phyloP scores from a whole-genome alignment of 2,113 vertebrate genomes.

The Sitta europaea region DNA sequence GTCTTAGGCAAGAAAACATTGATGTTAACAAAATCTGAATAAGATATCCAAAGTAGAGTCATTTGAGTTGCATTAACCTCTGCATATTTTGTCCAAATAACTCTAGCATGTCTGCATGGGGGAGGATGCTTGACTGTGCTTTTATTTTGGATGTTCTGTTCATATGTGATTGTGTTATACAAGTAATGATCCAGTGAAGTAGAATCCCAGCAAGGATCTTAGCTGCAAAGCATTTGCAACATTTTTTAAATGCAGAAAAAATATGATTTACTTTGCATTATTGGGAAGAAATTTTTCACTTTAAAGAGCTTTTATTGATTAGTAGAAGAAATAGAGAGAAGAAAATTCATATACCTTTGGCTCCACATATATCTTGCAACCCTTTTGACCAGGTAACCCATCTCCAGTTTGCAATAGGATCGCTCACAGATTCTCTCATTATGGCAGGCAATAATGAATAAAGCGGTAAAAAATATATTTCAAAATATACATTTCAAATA shows the following conservation, averaged over 20 bases:
- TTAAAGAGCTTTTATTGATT: constrained; percentile 34
- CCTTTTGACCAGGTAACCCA: not conserved
- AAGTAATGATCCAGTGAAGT: not conserved
- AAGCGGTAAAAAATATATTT: not conserved
- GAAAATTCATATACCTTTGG: not conserved
- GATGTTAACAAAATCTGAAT: not conserved
- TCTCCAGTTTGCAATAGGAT: not conserved
- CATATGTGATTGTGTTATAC: not conserved
- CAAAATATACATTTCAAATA: not conserved
- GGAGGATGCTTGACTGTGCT: not conserved
- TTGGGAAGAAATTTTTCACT: constrained; percentile 6
- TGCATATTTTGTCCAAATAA: not conserved
- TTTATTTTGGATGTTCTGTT: not conserved
- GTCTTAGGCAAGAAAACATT: not conserved
- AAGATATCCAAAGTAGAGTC: not conserved
- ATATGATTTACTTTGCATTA: constrained; percentile 37
- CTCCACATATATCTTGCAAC: not conserved
- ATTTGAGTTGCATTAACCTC: not conserved
- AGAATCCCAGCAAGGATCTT: not conserved
- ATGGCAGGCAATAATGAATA: not conserved
- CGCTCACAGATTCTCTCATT: not conserved
- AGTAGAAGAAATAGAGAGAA: not conserved
- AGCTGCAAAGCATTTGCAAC: not conserved
- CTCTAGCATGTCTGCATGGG: not conserved
- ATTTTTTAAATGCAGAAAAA: not conserved